A percentile compares a stretch with the other conserved stretches of the same genome.
phyloP scores from a whole-genome alignment of 2,888 invertebrate species.

The Linyphia triangularis region DNA sequence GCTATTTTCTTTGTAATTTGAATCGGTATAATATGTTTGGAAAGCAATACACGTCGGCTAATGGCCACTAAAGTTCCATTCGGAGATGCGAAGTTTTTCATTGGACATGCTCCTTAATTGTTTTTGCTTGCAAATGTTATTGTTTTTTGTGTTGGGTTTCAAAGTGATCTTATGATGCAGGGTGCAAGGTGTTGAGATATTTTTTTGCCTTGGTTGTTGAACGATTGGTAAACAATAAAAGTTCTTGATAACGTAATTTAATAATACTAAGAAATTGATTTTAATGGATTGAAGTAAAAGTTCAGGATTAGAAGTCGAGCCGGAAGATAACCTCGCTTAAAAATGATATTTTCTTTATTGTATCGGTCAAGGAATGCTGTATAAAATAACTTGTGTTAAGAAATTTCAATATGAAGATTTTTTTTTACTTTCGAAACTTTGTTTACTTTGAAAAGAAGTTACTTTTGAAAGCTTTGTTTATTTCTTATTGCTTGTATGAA shows the following conservation, averaged over 20 bases:
- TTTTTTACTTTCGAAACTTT: no score
- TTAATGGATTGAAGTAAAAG: no score
- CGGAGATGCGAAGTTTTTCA: not conserved
- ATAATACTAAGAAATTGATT: not conserved
- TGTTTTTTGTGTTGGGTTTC: not conserved
- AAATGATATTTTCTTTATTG: no score
- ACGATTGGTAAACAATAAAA: not conserved
- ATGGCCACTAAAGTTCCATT: constrained; percentile 13
- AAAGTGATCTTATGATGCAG: not conserved
- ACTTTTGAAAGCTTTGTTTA: no score
- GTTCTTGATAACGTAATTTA: not conserved
- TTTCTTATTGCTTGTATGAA: no score
- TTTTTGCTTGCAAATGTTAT: not conserved
- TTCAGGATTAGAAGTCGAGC: not conserved
- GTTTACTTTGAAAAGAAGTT: no score
- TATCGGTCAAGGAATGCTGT: no score
- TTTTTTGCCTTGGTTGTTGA: not conserved
- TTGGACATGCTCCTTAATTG: not conserved
- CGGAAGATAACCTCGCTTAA: not conserved
- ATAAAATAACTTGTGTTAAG: no score
- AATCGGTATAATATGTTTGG: constrained; percentile 30
- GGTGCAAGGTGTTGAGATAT: not conserved
- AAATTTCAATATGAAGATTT: no score
- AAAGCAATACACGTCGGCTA: constrained; percentile 41
- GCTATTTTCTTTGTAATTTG: constrained; percentile 28